A percentile compares a stretch with the other conserved stretches of the same genome.
Conservation (phyloP, 1,140 invertebrate species). For the Drosophila athabasca region DNA sequence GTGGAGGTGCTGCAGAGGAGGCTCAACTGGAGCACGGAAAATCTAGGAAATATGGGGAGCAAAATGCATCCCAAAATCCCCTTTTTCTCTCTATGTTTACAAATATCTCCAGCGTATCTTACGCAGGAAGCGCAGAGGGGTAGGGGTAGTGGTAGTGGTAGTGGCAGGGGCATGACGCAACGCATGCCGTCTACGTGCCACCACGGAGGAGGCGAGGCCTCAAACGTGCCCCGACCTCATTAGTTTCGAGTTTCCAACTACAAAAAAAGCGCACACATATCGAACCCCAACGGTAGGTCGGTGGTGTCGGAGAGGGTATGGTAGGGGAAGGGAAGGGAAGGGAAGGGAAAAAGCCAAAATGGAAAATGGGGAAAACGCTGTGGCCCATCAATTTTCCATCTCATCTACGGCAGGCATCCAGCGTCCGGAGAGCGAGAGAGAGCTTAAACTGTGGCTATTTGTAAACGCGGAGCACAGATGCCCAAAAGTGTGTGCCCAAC, state of each 20-base stretch:
- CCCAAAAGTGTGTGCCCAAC: conserved; percentile 9
- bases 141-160: too few relatives aligned
- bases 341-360: conserved; percentile 20
- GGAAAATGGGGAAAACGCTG: conserved; percentile 32
- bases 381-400: conserved; percentile 47
- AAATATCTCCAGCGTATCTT: too few relatives aligned
- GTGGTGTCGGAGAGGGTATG: conserved; percentile 9
- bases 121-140: too few relatives aligned
- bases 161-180: conserved; percentile 37
- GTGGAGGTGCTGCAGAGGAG: too few relatives aligned
- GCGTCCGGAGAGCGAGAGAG: conserved; percentile 15
- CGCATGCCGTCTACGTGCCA: conserved; percentile 26
- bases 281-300: background rate
- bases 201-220: conserved; percentile 14
- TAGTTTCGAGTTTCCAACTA: conserved; percentile 66
- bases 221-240: conserved; percentile 62
- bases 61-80: too few relatives aligned
- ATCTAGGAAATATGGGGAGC: too few relatives aligned
- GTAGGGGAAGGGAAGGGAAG: conserved; percentile 15
- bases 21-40: too few relatives aligned
- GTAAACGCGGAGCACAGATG: conserved; percentile 28
- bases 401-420: conserved; percentile 22
- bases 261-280: conserved; percentile 32
- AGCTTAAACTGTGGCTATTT: conserved; percentile 58
- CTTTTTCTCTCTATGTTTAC: too few relatives aligned